Percentiles rank a stretch among this genome's conserved stretches.
Evolutionary conservation across 1,140 invertebrate genomes (phyloP).

Genomic region (Papilio glaucus): DNA sequence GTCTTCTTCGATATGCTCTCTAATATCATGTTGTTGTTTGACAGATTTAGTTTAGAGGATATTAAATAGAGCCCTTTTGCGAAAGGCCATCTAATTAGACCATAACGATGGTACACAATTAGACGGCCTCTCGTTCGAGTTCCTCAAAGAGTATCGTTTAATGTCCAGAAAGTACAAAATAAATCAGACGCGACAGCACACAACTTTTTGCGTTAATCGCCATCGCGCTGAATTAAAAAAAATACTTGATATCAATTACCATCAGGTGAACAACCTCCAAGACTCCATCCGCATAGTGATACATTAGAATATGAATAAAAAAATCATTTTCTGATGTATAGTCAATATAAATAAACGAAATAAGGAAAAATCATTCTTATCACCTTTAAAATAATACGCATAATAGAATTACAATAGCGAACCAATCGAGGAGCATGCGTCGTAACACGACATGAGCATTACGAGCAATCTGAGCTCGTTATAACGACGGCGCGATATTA

Average conservation of each 20-base stretch:
- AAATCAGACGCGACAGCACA: too few species aligned
- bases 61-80: not conserved
- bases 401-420: not conserved
- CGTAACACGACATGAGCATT: not conserved
- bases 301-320: not conserved
- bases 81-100: not conserved
- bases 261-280: not conserved
- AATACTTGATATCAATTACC: not conserved
- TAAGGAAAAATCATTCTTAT: not conserved
- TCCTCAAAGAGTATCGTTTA: too few species aligned
- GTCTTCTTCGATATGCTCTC: not conserved
- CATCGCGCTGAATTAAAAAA: too few species aligned
- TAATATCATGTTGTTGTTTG: not conserved
- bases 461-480: slow-evolving; percentile 32
- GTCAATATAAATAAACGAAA: not conserved
- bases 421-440: not conserved
- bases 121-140: too few species aligned
- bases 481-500: slow-evolving; percentile 30
- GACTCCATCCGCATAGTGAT: not conserved
- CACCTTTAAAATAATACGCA: not conserved
- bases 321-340: not conserved
- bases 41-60: not conserved
- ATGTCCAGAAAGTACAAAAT: too few species aligned
- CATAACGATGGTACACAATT: too few species aligned
- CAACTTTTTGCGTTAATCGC: too few species aligned